Percentiles rank a stretch among this genome's conserved stretches.
phyloP scores from a whole-genome alignment of 2,113 vertebrate species.

The Mungos mungo region DNA sequence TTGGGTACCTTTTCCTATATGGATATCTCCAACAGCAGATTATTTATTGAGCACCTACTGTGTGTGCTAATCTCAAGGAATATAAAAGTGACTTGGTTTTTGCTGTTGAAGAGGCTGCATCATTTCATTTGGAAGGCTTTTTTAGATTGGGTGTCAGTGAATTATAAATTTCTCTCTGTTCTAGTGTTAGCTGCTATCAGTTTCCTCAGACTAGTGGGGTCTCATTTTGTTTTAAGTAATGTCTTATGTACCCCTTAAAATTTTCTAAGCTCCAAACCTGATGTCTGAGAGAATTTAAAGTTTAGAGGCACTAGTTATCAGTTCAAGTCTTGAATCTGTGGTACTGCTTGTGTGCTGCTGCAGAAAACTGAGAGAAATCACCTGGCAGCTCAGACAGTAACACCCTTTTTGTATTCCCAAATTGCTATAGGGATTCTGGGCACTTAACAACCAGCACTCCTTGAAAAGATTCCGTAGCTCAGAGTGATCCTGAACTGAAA shows the following conservation, averaged over 20 bases:
- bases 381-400: background rate
- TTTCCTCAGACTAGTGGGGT: background rate
- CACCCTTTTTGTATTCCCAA: background rate
- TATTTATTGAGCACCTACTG: background rate
- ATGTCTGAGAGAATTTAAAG: slow-evolving; percentile 27
- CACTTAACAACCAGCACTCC: background rate
- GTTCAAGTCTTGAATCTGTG: background rate
- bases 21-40: background rate
- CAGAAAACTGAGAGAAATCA: background rate
- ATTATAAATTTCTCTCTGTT: background rate
- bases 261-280: background rate
- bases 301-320: background rate
- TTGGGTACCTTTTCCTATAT: background rate
- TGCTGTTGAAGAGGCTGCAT: background rate
- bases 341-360: background rate
- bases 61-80: background rate
- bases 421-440: background rate
- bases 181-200: background rate
- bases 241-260: background rate
- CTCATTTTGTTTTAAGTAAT: background rate
- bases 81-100: background rate
- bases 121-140: slow-evolving; percentile 9
- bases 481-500: background rate
- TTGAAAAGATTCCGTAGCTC: background rate
- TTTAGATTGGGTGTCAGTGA: background rate